Evolutionary conservation across 2,113 vertebrate genomes (phyloP), one percentile per base, ranked within the genome.

Genomic region (Rhea americana): DNA sequence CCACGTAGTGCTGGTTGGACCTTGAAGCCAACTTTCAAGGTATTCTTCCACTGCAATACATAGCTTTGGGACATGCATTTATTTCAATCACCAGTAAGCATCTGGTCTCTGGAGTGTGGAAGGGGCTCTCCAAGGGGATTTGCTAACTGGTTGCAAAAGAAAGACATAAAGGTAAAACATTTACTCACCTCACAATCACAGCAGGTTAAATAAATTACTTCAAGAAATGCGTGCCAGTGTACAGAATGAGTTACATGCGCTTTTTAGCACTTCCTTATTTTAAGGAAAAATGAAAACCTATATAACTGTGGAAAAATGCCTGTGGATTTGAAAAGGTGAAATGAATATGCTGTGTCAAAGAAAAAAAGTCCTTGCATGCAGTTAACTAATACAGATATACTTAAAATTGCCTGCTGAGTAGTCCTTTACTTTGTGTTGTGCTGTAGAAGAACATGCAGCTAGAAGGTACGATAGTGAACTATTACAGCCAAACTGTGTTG

Each of bases 41-140:
- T 28, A 21, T 84, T 62, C 66, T 59, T 2, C 35, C 7, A 6
- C 30, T 71, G 75, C 24, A 39, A 1, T 55, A 26, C 1, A 0
- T 70, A 45, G 24, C 19, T 92, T 79, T 91, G 67, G 18, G 21
- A 3, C 58, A 47, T 59, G 41, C 7, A 11, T 80, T 43, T 51
- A 37, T 87, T 72, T 73, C 14, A 28, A 1, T 30, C 17, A 28
- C 28, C 26, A 55, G 1, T 9, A 82, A 50, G 22, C 30, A 85
- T 13, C 41, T 76, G 18, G 19, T 24, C 6, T 71, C 18, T 84
- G 35, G 32, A 28, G 5, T 5, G 2, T 39, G 30, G 58, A 84
- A 82, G 7, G 11, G 17, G 5, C 24, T 86, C 81, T 37, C 51
- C 30, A 48, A 37, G 8, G 13, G 7, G 12, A 6, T 32, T 82